Conservation (phyloP, 2,888 invertebrate species). For the Drosophila stalkeri region DNA sequence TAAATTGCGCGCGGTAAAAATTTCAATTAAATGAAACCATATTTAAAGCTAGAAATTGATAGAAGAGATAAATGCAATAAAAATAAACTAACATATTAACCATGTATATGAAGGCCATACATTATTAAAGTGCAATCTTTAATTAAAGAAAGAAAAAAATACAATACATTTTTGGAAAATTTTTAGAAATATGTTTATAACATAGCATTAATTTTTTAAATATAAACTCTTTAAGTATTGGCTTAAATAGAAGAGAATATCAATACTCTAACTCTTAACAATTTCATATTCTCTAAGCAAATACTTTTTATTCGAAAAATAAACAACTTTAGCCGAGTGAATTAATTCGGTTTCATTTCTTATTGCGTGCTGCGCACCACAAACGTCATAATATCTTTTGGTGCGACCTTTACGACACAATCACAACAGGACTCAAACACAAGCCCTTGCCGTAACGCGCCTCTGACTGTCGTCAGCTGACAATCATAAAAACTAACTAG, state of each 20-base stretch:
- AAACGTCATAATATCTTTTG: background rate
- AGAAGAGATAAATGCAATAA: background rate
- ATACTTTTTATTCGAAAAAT: background rate
- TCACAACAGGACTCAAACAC: slow-evolving; percentile 14
- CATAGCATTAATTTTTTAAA: no score
- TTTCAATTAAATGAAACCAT: background rate
- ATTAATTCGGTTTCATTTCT: slow-evolving; percentile 4
- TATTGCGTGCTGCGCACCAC: slow-evolving; percentile 18
- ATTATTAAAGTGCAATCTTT: no score
- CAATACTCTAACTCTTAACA: background rate
- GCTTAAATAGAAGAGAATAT: background rate
- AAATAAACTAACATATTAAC: no score
- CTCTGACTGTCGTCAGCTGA: slow-evolving; percentile 5
- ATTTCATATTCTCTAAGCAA: background rate
- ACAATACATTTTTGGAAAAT: no score
- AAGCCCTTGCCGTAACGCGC: no score
- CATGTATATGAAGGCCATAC: no score
- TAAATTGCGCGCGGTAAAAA: background rate
- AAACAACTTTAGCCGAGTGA: slow-evolving; percentile 2
- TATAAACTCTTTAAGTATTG: no score
- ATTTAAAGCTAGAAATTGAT: background rate
- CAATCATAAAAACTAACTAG: slow-evolving; percentile 30
- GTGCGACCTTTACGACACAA: slow-evolving; percentile 28
- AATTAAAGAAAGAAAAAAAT: no score
- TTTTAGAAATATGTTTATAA: no score